Percentiles rank a stretch among this genome's conserved stretches.
Conservation (phyloP, 1,140 invertebrate species). For the Pseudomyrmex sp. region DNA sequence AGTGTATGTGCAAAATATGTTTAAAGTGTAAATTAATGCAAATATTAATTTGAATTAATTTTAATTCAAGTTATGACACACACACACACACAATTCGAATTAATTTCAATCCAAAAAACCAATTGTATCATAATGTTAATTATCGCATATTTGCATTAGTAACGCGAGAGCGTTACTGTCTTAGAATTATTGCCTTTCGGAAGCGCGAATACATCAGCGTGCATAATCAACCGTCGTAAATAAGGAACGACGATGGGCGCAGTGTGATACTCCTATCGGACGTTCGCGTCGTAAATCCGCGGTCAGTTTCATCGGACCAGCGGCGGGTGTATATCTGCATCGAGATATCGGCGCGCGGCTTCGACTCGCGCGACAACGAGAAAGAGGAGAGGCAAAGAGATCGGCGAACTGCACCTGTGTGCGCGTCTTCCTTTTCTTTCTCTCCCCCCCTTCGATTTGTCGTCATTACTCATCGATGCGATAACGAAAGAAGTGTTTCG, state of each 20-base stretch:
- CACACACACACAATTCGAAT: neutral
- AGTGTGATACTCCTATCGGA: slow-evolving; percentile 45
- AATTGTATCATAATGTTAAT: neutral
- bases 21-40: too few relatives aligned
- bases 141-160: neutral
- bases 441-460: slow-evolving; percentile 59
- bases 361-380: slow-evolving; percentile 30
- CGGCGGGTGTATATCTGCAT: slow-evolving; percentile 47
- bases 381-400: neutral
- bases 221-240: slow-evolving; percentile 23
- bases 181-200: neutral
- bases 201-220: slow-evolving; percentile 11
- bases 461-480: slow-evolving; percentile 64
- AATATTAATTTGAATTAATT: too few relatives aligned
- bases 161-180: neutral
- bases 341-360: slow-evolving; percentile 37
- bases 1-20: too few relatives aligned
- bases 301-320: slow-evolving; percentile 51
- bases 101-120: neutral
- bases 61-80: neutral
- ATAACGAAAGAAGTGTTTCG: slow-evolving; percentile 39
- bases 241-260: slow-evolving; percentile 11
- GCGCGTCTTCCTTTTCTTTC: neutral
- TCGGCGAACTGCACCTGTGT: slow-evolving; percentile 35
- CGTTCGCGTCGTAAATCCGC: slow-evolving; percentile 63